Evolutionary conservation across 2,888 invertebrate genomes (phyloP).

Genomic region (Dorcus hopei): DNA sequence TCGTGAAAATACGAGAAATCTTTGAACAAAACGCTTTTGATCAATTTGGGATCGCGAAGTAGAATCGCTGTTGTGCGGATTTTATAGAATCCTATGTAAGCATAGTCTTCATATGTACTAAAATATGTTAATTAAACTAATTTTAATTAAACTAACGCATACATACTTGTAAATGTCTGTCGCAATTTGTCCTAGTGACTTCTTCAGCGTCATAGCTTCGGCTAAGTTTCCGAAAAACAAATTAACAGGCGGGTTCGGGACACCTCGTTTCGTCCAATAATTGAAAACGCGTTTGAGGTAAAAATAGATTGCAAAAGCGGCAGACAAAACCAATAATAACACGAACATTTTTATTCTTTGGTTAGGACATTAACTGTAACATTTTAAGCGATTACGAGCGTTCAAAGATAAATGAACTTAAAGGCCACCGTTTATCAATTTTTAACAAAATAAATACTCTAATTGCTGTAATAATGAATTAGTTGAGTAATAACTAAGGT

Average conservation of each 20-base stretch:
- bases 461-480: not conserved
- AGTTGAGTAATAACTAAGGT: no score
- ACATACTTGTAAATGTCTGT: slow-evolving; percentile 38
- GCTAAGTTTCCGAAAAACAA: slow-evolving; percentile 43
- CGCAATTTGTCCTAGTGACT: slow-evolving; percentile 39
- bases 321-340: not conserved
- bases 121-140: slow-evolving; percentile 5
- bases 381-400: no score
- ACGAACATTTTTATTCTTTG: not conserved
- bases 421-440: not conserved
- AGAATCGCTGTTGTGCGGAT: slow-evolving; percentile 34
- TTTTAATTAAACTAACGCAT: not conserved
- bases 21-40: slow-evolving; percentile 37
- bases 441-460: not conserved
- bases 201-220: slow-evolving; percentile 28
- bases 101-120: slow-evolving; percentile 36
- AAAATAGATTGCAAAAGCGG: not conserved
- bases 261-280: slow-evolving; percentile 43
- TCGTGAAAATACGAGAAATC: slow-evolving; percentile 42
- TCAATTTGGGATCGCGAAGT: slow-evolving; percentile 40
- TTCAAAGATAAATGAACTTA: no score
- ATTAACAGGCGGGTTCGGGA: slow-evolving; percentile 43
- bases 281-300: slow-evolving; percentile 13
- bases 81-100: slow-evolving; percentile 41
- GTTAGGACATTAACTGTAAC: no score